Evolutionary conservation across 2,797 vertebrate species (phyloP).

Genomic region (Cyclopterus lumpus): DNA sequence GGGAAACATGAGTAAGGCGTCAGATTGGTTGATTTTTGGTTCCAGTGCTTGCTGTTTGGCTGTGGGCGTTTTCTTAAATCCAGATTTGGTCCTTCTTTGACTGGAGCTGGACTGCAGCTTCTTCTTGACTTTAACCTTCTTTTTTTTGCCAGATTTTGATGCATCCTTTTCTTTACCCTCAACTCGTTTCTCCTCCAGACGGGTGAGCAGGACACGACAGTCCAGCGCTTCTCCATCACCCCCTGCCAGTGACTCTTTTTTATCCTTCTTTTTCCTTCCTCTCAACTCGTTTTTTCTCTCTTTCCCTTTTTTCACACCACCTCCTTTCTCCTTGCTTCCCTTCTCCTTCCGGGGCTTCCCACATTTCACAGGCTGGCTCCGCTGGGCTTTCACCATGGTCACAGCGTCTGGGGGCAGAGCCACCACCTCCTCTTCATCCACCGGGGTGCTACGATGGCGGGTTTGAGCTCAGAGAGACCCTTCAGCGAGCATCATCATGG

Average conservation of each 20-base stretch:
- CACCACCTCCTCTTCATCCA: slow-evolving; percentile 68
- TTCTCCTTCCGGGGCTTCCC: slow-evolving; percentile 66
- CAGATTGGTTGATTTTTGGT: slow-evolving; percentile 80
- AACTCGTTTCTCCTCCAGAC: slow-evolving; percentile 87
- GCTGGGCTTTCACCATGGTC: slow-evolving; percentile 83
- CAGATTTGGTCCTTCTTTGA: slow-evolving; percentile 75
- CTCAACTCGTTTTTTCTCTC: slow-evolving; percentile 56
- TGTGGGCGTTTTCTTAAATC: slow-evolving; percentile 59
- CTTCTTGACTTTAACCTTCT: slow-evolving; percentile 62
- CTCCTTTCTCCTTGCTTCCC: slow-evolving; percentile 53
- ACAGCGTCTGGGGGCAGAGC: slow-evolving; percentile 73
- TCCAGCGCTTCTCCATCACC: slow-evolving; percentile 86
- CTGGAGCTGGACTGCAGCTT: slow-evolving; percentile 47
- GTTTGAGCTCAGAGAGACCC: slow-evolving; percentile 72
- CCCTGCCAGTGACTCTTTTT: slow-evolving; percentile 72
- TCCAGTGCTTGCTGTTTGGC: slow-evolving; percentile 64
- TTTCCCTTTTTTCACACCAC: slow-evolving; percentile 49
- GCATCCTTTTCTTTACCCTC: slow-evolving; percentile 42
- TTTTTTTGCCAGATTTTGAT: slow-evolving; percentile 62
- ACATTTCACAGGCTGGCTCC: slow-evolving; percentile 62
- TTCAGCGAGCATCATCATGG: slow-evolving; percentile 66
- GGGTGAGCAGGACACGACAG: slow-evolving; percentile 93
- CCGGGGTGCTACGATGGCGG: slow-evolving; percentile 54
- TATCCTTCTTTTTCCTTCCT: slow-evolving; percentile 63
- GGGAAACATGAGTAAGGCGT: slow-evolving; percentile 67